Evolutionary conservation across 2,113 vertebrate species (phyloP).

Genomic region (Eurystomus gularis): DNA sequence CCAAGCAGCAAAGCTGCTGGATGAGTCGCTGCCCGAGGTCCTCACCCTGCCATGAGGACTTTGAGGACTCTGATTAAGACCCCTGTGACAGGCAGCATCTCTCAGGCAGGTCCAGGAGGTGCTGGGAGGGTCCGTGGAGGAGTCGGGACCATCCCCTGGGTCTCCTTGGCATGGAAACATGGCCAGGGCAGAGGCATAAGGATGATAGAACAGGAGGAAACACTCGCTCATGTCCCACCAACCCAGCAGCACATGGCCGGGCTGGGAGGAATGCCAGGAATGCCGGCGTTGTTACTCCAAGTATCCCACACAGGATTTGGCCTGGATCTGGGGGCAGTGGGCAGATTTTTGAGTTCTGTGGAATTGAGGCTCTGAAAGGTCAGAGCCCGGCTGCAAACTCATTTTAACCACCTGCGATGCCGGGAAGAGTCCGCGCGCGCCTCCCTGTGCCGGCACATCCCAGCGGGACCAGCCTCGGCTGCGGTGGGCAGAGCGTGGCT

Average conservation of each 20-base stretch:
- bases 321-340: not conserved
- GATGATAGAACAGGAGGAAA: not conserved
- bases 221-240: rapidly evolving
- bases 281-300: not conserved
- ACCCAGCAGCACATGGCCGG: not conserved
- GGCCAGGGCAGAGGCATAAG: not conserved
- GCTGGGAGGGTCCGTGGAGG: not conserved
- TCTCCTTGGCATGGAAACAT: no score
- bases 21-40: no score
- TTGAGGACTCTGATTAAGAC: no score
- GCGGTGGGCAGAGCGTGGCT: no score
- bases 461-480: no score
- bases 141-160: not conserved
- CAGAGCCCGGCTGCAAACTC: not conserved
- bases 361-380: not conserved
- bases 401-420: not conserved
- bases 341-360: no score
- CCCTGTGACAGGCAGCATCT: not conserved
- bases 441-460: not conserved
- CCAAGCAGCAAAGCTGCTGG: no score
- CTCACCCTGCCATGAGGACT: no score
- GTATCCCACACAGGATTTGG: not conserved
- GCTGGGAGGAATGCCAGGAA: not conserved
- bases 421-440: rapidly evolving
- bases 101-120: not conserved